Percentiles rank a stretch among this genome's conserved stretches.
These are phyloP conservation scores for Aegypius monachus DNA, from an alignment of 2,113 vertebrate species.

Conservation along the genomic window DNA sequence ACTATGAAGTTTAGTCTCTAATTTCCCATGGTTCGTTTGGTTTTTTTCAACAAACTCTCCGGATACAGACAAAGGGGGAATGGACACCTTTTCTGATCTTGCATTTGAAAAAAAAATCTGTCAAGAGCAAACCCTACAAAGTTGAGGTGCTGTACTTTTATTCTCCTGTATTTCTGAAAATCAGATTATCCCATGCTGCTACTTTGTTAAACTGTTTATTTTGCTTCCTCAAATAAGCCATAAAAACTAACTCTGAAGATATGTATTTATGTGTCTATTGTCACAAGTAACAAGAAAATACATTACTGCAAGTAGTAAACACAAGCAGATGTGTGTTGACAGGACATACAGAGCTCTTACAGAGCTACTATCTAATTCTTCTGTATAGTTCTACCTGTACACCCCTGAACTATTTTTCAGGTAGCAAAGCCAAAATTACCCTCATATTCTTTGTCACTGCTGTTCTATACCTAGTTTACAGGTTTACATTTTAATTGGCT, in stretches of 20 bases:
- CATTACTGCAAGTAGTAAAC: not conserved
- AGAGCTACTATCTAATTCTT: not conserved
- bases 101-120: not conserved
- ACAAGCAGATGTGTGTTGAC: not conserved
- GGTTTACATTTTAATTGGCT: not conserved
- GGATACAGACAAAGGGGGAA: not conserved
- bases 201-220: not conserved
- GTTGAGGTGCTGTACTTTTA: not conserved
- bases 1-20: not conserved
- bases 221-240: not conserved
- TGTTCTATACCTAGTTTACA: not conserved
- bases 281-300: not conserved
- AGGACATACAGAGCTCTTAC: not conserved
- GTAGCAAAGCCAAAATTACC: not conserved
- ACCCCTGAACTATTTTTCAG: not conserved
- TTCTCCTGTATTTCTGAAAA: not conserved
- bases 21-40: not conserved
- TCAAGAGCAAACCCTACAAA: not conserved
- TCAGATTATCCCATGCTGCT: not conserved
- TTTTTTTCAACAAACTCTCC: not conserved
- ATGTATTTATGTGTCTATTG: not conserved
- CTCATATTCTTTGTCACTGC: not conserved
- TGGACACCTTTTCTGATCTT: not conserved
- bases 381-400: not conserved
- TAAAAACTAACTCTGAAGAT: not conserved